These are phyloP conservation scores for Nudaria mundana DNA, from an alignment of 2,888 invertebrate species.

Conservation along the genomic window DNA sequence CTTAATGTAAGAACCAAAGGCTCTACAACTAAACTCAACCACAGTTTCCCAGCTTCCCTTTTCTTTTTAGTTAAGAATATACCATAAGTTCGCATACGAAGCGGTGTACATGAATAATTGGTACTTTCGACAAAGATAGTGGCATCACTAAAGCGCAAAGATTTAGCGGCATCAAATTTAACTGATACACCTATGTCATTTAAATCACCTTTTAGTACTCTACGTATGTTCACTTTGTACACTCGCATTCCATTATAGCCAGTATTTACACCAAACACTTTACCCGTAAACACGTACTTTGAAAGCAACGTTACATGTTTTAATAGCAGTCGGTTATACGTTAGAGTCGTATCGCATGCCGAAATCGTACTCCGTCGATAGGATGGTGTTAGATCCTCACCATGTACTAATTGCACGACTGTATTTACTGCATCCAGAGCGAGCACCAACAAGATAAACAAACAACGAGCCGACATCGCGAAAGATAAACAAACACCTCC, in stretches of 20 bases:
- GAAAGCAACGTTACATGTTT: conserved; percentile 59
- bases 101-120: conserved; percentile 43
- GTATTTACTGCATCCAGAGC: conserved; percentile 36
- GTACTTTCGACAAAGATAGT: conserved; percentile 59
- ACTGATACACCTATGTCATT: conserved; percentile 58
- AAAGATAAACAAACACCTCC: conserved; percentile 29
- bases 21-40: conserved; percentile 56
- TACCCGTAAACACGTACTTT: conserved; percentile 68
- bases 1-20: conserved; percentile 60
- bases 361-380: conserved; percentile 15
- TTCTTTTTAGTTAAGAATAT: conserved; percentile 63
- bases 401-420: conserved; percentile 35
- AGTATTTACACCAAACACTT: conserved; percentile 56
- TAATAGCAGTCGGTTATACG: conserved; percentile 52
- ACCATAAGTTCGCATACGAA: conserved; percentile 60
- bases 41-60: conserved; percentile 28
- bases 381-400: background rate
- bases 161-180: conserved; percentile 49
- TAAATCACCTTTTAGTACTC: conserved; percentile 69
- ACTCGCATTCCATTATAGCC: conserved; percentile 43
- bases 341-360: conserved; percentile 43
- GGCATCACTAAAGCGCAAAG: conserved; percentile 60
- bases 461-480: conserved; percentile 42
- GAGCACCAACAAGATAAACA: conserved; percentile 45
- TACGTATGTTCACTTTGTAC: conserved; percentile 66